A percentile compares a stretch with the other conserved stretches of the same genome.
These are phyloP conservation scores for Malurus cyaneus DNA, from an alignment of 2,113 vertebrate genomes.

Conservation along the genomic window DNA sequence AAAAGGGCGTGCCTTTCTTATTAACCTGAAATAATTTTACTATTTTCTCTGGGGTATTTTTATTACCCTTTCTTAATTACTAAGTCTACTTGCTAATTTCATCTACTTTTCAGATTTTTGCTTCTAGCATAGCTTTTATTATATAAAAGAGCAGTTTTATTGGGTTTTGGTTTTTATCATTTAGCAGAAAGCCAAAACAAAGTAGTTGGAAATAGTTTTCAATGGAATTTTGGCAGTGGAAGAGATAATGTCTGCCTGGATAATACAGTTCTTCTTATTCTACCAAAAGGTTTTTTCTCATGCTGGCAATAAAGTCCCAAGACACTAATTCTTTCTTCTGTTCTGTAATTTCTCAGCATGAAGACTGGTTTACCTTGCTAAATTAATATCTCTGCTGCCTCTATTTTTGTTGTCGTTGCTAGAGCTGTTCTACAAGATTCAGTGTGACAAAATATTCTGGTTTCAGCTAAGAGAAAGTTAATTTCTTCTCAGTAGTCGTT, in stretches of 20 bases:
- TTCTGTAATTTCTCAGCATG: neutral
- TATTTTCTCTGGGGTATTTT: neutral
- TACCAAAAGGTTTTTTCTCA: neutral
- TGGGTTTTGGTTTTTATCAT: neutral
- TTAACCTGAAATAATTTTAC: neutral
- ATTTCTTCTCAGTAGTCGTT: neutral
- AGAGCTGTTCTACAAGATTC: too few relatives aligned
- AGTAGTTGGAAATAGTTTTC: neutral
- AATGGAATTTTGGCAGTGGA: neutral
- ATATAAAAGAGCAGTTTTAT: neutral
- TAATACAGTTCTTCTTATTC: neutral
- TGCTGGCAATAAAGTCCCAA: neutral
- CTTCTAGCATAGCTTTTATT: neutral
- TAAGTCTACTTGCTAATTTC: neutral
- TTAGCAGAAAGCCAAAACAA: neutral
- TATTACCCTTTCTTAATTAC: conserved; percentile 4
- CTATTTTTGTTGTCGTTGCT: neutral
- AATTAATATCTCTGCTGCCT: neutral
- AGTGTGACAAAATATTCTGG: neutral
- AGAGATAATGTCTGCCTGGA: neutral
- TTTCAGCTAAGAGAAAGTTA: neutral
- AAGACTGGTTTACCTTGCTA: neutral
- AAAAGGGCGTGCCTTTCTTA: neutral
- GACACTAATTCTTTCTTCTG: neutral
- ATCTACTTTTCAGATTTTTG: neutral